Conservation (phyloP, 2,888 invertebrate genomes). For the Dascillus cervinus region DNA sequence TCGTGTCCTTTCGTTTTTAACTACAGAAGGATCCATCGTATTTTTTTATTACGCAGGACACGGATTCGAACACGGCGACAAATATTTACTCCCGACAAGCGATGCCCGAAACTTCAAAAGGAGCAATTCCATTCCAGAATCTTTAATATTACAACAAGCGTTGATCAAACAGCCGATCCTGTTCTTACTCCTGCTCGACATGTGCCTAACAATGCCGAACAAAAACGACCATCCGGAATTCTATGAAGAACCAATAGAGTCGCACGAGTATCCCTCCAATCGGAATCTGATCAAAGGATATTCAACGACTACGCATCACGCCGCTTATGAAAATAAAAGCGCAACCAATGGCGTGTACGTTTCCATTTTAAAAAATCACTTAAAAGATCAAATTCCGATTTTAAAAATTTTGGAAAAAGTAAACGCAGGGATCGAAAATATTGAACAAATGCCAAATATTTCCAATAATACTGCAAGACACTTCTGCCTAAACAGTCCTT, state of each 20-base stretch:
- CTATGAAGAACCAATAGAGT: conserved; percentile 27
- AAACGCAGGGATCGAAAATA: conserved; percentile 40
- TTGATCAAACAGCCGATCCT: conserved; percentile 43
- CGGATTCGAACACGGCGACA: conserved; percentile 48
- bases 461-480: conserved; percentile 13
- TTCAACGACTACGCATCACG: conserved; percentile 29
- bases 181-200: conserved; percentile 48
- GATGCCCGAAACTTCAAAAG: conserved; percentile 35
- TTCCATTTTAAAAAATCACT: conserved; percentile 40
- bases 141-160: conserved; percentile 42
- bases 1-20: conserved; percentile 21
- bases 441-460: conserved; percentile 18
- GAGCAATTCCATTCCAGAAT: conserved; percentile 45
- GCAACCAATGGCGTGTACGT: conserved; percentile 29
- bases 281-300: conserved; percentile 42
- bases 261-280: conserved; percentile 40
- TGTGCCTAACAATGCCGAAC: conserved; percentile 47
- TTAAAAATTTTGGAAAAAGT: conserved; percentile 44
- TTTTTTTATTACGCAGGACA: conserved; percentile 52
- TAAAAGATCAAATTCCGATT: conserved; percentile 42
- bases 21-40: conserved; percentile 36
- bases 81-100: conserved; percentile 47
- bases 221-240: conserved; percentile 35
- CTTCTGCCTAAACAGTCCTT: conserved; percentile 17
- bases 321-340: conserved; percentile 24